A percentile compares a stretch with the other conserved stretches of the same genome.
phyloP scores from a whole-genome alignment of 2,797 vertebrate species.

The Jordanella pulchra region DNA sequence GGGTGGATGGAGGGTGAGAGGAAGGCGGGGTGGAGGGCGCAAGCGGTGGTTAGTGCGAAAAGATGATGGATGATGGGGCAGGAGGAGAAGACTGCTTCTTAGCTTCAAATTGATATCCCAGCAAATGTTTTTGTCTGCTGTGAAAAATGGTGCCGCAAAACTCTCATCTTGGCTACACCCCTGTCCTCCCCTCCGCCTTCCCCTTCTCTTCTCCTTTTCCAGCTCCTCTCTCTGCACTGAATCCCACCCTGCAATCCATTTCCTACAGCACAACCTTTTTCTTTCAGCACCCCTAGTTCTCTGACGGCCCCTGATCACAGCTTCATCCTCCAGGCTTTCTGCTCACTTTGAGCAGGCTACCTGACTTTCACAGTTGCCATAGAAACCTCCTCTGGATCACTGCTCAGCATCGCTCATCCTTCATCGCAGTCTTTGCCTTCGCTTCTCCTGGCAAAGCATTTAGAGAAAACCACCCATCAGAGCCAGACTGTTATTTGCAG shows the following conservation, averaged over 20 bases:
- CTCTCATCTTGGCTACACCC: slow-evolving; percentile 74
- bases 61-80: slow-evolving; percentile 99
- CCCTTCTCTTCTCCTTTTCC: slow-evolving; percentile 30
- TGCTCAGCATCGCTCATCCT: slow-evolving; percentile 46
- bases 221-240: slow-evolving; percentile 58
- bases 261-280: slow-evolving; percentile 50
- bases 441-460: slow-evolving; percentile 46
- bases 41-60: slow-evolving; percentile 75
- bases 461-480: slow-evolving; percentile 53
- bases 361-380: slow-evolving; percentile 64
- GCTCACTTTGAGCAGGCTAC: slow-evolving; percentile 54
- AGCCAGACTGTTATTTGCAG: slow-evolving; percentile 47
- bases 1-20: slow-evolving; percentile 37
- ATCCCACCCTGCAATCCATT: slow-evolving; percentile 68
- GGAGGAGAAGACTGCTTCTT: slow-evolving; percentile 91
- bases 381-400: slow-evolving; percentile 63
- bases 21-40: slow-evolving; percentile 37
- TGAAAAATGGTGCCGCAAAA: slow-evolving; percentile 92
- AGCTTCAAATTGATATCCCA: slow-evolving; percentile 94
- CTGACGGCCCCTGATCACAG: slow-evolving; percentile 59
- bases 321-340: slow-evolving; percentile 39
- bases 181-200: slow-evolving; percentile 2
- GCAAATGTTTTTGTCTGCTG: slow-evolving; percentile 99
- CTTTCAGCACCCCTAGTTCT: slow-evolving; percentile 43
- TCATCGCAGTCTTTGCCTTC: slow-evolving; percentile 40